Evolutionary conservation across 2,113 vertebrate species (phyloP).

Genomic region (Ellobius talpinus): DNA sequence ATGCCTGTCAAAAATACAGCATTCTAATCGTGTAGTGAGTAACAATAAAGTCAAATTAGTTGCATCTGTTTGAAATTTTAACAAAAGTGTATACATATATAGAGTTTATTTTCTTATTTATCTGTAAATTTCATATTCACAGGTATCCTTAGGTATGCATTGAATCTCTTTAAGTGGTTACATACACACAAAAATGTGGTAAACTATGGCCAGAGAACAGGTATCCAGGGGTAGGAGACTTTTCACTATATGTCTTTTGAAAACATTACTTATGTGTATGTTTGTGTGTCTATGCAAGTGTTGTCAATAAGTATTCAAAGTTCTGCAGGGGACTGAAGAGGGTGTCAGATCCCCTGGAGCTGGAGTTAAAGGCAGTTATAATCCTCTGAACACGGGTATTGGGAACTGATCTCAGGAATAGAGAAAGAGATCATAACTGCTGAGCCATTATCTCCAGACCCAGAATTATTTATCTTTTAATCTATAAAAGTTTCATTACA

Average conservation of each 20-base stretch:
- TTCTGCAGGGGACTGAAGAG: background rate
- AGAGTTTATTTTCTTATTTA: background rate
- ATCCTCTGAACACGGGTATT: background rate
- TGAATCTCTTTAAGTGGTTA: background rate
- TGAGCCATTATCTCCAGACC: background rate
- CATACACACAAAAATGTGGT: background rate
- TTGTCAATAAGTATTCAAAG: background rate
- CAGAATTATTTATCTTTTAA: slow-evolving; percentile 43
- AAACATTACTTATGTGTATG: background rate
- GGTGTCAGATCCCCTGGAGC: background rate
- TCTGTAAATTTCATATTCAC: background rate
- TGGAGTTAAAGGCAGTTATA: background rate
- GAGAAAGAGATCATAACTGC: background rate
- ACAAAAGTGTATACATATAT: background rate
- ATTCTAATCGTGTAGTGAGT: background rate
- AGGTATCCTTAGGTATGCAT: background rate
- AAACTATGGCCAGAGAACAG: background rate
- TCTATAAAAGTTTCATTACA: slow-evolving; percentile 8
- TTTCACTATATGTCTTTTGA: slow-evolving; percentile 1
- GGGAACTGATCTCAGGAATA: background rate
- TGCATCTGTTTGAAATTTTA: background rate
- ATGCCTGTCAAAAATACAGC: background rate
- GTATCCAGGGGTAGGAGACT: background rate
- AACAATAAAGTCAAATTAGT: slow-evolving; percentile 33
- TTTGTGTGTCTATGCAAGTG: background rate